These are phyloP conservation scores for Drosophila prolongata DNA, from an alignment of 2,888 invertebrate species.

Conservation along the genomic window DNA sequence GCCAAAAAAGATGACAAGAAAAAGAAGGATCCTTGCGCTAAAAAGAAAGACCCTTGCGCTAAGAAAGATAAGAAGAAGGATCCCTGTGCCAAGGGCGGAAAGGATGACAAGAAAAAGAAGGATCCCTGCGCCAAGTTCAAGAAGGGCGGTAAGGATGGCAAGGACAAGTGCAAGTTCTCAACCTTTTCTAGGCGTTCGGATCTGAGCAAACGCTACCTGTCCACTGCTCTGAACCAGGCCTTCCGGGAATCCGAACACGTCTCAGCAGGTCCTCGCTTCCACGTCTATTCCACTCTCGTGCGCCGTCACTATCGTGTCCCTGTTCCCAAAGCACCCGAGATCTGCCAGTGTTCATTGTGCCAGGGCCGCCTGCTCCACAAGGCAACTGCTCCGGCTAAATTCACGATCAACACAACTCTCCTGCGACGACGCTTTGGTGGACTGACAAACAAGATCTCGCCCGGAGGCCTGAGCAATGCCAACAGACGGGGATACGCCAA, in stretches of 20 bases:
- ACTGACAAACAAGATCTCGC: conserved; percentile 1
- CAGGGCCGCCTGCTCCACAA: neutral
- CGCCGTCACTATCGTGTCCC: conserved; percentile 34
- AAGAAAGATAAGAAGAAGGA: conserved; percentile 10
- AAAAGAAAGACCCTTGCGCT: too few relatives aligned
- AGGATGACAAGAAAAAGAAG: conserved; percentile 23
- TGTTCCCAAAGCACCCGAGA: neutral
- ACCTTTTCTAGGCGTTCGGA: conserved; percentile 2
- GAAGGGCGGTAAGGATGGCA: conserved; percentile 7
- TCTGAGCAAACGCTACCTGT: conserved; percentile 23
- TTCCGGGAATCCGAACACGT: neutral
- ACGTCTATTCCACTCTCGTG: conserved; percentile 24
- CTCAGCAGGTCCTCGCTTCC: conserved; percentile 22
- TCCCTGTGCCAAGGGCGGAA: conserved; percentile 26
- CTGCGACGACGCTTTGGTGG: conserved; percentile 53
- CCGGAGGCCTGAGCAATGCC: neutral
- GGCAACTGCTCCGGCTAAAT: conserved; percentile 21
- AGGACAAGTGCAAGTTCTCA: conserved; percentile 21
- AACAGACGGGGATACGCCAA: conserved; percentile 12
- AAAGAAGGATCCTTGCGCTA: conserved; percentile 34
- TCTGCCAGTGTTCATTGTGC: neutral
- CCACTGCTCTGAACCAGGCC: conserved; percentile 13
- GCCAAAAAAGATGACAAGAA: conserved; percentile 5
- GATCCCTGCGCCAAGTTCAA: conserved; percentile 42
- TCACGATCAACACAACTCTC: conserved; percentile 33